These are phyloP conservation scores for Tipula vernalis DNA, from an alignment of 2,888 invertebrate species.

Conservation along the genomic window DNA sequence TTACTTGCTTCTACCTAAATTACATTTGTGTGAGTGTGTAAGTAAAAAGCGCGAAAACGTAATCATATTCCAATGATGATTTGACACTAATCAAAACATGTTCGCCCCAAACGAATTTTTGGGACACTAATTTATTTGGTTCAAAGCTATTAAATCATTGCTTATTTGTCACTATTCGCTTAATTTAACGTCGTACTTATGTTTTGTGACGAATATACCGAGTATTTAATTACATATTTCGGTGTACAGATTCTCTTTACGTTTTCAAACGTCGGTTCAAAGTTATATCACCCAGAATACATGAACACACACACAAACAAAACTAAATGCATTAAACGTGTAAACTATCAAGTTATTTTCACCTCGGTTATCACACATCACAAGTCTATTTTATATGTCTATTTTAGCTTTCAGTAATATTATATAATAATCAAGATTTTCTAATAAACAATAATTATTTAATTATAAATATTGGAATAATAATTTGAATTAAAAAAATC, in stretches of 20 bases:
- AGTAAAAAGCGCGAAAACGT: not conserved
- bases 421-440: not conserved
- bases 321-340: not conserved
- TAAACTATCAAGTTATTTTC: not conserved
- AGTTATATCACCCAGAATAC: not conserved
- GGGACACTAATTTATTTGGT: not conserved
- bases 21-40: not conserved
- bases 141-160: not conserved
- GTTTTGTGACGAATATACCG: not conserved
- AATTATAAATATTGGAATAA: not conserved
- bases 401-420: not conserved
- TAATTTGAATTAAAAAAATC: not conserved
- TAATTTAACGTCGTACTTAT: not conserved
- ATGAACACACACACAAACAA: not conserved
- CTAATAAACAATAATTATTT: not conserved
- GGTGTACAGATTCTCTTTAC: not conserved
- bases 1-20: not conserved
- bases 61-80: not conserved
- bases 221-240: not conserved
- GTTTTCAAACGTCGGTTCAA: not conserved
- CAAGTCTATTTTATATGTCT: not conserved
- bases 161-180: not conserved
- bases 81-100: not conserved
- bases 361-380: not conserved
- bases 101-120: not conserved